These are phyloP conservation scores for Mesembrinibis cayennensis DNA, from an alignment of 2,113 vertebrate species.

Conservation along the genomic window DNA sequence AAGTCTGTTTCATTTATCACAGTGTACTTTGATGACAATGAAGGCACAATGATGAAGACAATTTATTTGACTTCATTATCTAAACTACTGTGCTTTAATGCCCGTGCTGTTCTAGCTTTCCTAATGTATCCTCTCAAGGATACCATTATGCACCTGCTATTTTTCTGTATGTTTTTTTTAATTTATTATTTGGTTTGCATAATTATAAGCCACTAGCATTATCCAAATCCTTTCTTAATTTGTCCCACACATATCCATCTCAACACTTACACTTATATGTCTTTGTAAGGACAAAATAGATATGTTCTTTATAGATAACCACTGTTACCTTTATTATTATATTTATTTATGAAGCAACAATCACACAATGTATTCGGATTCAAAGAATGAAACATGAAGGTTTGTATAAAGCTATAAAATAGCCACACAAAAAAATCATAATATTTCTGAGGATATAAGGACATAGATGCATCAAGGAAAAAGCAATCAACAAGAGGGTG, in stretches of 20 bases:
- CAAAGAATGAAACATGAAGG: not conserved
- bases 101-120: not conserved
- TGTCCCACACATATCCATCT: not conserved
- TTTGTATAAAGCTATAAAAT: not conserved
- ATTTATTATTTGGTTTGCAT: not conserved
- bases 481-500: not conserved
- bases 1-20: constrained; percentile 39
- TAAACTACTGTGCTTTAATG: constrained; percentile 36
- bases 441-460: not conserved
- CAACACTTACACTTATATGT: not conserved
- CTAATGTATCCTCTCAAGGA: not conserved
- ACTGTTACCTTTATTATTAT: not conserved
- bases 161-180: not conserved
- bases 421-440: not conserved
- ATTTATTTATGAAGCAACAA: not conserved
- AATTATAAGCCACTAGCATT: not conserved
- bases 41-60: constrained; percentile 2
- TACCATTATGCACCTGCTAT: not conserved
- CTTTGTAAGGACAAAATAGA: not conserved
- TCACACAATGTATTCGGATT: not conserved
- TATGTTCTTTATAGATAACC: not conserved
- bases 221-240: not conserved
- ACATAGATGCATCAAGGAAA: not conserved
- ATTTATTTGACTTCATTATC: constrained; percentile 51
- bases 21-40: not conserved